These are phyloP conservation scores for Onthophagus taurus DNA, from an alignment of 1,140 invertebrate species.

Conservation along the genomic window DNA sequence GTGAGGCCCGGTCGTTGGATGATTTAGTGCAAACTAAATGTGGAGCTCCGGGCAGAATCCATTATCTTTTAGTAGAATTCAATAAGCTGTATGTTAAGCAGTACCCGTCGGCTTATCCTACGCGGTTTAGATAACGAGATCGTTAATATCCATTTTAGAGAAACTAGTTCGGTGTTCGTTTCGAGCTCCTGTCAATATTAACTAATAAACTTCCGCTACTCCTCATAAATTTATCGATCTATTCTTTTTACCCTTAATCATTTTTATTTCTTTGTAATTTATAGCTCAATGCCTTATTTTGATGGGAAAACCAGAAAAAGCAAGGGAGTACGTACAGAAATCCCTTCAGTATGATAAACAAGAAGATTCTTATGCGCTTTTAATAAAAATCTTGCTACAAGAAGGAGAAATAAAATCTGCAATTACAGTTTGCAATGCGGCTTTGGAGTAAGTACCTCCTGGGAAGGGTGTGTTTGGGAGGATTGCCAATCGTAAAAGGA, in stretches of 20 bases:
- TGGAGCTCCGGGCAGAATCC: no score
- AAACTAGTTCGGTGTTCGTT: no score
- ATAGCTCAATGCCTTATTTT: slow-evolving; percentile 48
- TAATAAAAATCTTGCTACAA: slow-evolving; percentile 61
- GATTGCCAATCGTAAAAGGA: neutral
- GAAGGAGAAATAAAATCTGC: slow-evolving; percentile 64
- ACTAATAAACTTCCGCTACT: no score
- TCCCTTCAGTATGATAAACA: slow-evolving; percentile 64
- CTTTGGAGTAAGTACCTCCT: slow-evolving; percentile 59
- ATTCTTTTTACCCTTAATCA: neutral
- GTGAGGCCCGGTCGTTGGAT: no score
- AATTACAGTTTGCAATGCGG: slow-evolving; percentile 56
- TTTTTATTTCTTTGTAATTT: neutral
- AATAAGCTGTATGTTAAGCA: no score
- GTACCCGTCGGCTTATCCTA: no score
- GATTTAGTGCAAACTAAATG: no score
- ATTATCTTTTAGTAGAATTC: no score
- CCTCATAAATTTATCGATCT: no score
- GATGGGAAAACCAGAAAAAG: slow-evolving; percentile 47
- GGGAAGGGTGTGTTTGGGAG: no score
- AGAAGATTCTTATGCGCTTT: slow-evolving; percentile 58
- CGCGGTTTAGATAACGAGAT: neutral
- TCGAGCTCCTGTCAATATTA: no score
- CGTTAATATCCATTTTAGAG: neutral
- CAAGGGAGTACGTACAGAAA: slow-evolving; percentile 59